A percentile compares a stretch with the other conserved stretches of the same genome.
Conservation (phyloP, 2,113 vertebrate genomes). For the Rhineura floridana region DNA sequence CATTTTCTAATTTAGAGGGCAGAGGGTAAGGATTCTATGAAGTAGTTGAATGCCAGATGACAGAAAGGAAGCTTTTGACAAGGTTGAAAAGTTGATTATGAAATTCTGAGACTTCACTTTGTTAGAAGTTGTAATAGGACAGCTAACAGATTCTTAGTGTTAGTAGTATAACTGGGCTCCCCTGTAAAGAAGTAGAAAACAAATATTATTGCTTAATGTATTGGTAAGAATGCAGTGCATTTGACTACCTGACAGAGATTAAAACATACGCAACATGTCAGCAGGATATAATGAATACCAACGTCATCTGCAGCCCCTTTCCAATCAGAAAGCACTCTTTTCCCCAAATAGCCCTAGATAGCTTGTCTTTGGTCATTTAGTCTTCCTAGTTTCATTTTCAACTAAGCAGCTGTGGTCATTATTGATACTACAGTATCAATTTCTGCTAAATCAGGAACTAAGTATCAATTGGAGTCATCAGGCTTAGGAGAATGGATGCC, state of each 20-base stretch:
- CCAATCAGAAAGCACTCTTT: slow-evolving; percentile 48
- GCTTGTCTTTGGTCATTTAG: slow-evolving; percentile 15
- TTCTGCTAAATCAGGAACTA: slow-evolving; percentile 42
- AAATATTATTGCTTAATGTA: slow-evolving; percentile 46
- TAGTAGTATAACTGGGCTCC: slow-evolving; percentile 1
- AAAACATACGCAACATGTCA: slow-evolving; percentile 32
- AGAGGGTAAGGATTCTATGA: background rate
- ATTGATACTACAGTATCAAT: slow-evolving; percentile 32
- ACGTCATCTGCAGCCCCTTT: slow-evolving; percentile 4
- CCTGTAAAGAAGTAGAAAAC: slow-evolving; percentile 36
- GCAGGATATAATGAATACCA: slow-evolving; percentile 46
- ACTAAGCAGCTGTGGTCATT: slow-evolving; percentile 24
- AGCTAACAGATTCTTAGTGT: slow-evolving; percentile 15
- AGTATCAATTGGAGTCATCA: slow-evolving; percentile 16
- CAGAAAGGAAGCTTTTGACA: background rate
- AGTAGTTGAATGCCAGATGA: background rate
- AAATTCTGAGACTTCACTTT: background rate
- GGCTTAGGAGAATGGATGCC: slow-evolving; percentile 11
- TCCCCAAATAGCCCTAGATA: slow-evolving; percentile 40
- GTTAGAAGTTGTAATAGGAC: slow-evolving; percentile 10
- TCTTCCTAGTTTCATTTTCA: background rate
- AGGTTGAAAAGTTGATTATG: background rate
- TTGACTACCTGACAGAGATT: slow-evolving; percentile 40
- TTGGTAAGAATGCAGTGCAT: slow-evolving; percentile 34
- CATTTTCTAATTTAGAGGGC: background rate